Evolutionary conservation across 2,888 invertebrate species (phyloP), one percentile per base, ranked within the genome.

Genomic region (Adelognathus sp.): DNA sequence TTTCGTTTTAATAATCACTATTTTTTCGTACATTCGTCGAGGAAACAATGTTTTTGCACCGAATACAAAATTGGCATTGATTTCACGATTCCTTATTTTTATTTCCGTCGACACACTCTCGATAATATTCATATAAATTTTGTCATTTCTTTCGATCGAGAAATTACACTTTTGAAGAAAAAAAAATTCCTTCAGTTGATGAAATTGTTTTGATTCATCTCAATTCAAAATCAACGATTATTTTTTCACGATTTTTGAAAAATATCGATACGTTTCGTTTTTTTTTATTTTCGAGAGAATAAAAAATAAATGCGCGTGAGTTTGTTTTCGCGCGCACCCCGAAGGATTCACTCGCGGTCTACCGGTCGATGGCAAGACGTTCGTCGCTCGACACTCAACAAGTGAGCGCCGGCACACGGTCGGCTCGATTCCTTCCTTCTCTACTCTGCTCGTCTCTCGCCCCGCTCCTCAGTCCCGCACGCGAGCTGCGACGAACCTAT

Each of bases 351-450:
- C 44, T 31, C 66, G 69, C 72, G 79, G 76, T 75, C 74, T 74
- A 75, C 79, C 79, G 79, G 79, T 79, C 76, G 73, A 81, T 83
- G 82, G 81, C 74, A 84, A 85, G 84, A 86, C 87, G 86, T 84
- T 84, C 86, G 86, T 86, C 87, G 87, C 86, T 83, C 87, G 88
- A 87, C 90, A 84, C 90, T 90, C 90, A 90, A 90, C 90, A 90
- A 90, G 90, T 90, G 90, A 90, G 90, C 89, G 86, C 87, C 84
- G 84, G 84, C 83, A 84, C 85, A 85, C 79, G 81, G 82, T 79
- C 82, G 81, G 79, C 83, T 84, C 85, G 83, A 80, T 80, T 81
- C 79, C 83, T 82, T 81, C 74, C 81, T 80, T 76, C 84, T 63
- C 82, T 58, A 74, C 81, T n/a, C n/a, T 79, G n/a, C 21, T 14